Base-by-base conservation (phyloP, 2,888 invertebrate genomes). In the Panzeria rudis region DNA sequence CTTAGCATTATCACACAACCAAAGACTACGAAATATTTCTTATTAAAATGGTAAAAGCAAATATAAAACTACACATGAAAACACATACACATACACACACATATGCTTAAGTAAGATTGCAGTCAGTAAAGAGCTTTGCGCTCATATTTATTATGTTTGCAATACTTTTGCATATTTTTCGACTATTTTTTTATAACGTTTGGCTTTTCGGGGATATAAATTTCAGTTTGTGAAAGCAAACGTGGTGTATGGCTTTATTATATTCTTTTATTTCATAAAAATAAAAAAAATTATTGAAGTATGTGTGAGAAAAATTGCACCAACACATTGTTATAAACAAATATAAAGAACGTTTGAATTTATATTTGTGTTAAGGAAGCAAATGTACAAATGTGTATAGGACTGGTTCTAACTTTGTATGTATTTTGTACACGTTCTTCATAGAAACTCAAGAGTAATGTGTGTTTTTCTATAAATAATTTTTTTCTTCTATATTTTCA, bases 151-250 rank as follows among this genome's bases (percentile, higher is more conserved):
- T 80, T 62, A 61, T 72, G 61, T 81, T 78, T 78, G 78, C 85
- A 69, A 69, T 85, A 54, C 84, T 73, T 77, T 68, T 81, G 72
- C 61, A 73, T 81, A 81, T 78, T 77, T 78, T 80, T 72, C n/a
- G 35, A 15, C 29, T 56, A 71, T 68, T 64, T 50, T 69, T 38
- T 56, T 38, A 15, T 47, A n/a, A 3, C 15, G 20, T 15, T 61
- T 69, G n/a, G 32, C 29, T 84, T 77, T 77, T 78, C 54, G 75
- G 64, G 72, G 73, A 78, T 82, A 85, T 73, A 82, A 69, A 72
- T 84, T 68, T 85, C 78, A 85, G 78, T 78, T 78, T 78, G 77
- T 69, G 4, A 5, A 80, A 71, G 32, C n/a, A 61, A 64, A 76
- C 69, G 81, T 78, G 82, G 29, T 32, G 5, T 32, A 61, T 17